These are phyloP conservation scores for Cyprinus carpio DNA, from an alignment of 2,113 vertebrate species.

Conservation along the genomic window DNA sequence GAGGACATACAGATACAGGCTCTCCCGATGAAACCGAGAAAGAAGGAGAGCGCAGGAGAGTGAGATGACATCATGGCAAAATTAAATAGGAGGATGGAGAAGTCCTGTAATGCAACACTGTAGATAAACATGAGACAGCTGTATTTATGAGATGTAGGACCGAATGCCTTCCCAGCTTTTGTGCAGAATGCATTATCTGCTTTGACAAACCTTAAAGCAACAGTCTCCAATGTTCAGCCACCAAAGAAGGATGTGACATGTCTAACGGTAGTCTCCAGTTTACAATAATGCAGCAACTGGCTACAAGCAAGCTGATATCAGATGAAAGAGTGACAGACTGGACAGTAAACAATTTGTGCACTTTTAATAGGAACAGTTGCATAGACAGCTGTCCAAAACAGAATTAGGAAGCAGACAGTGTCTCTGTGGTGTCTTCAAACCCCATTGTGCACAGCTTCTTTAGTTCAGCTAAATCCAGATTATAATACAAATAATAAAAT, in stretches of 20 bases:
- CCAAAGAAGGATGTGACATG: constrained; percentile 37
- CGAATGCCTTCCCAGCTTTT: constrained; percentile 67
- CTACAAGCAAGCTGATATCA: neutral
- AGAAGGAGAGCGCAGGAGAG: neutral
- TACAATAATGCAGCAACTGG: constrained; percentile 12
- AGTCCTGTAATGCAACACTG: constrained; percentile 70
- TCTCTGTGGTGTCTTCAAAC: constrained; percentile 53
- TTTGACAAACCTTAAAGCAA: constrained; percentile 56
- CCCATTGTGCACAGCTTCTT: constrained; percentile 51
- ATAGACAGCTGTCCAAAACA: constrained; percentile 63
- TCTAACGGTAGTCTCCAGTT: neutral
- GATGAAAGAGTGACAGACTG: constrained; percentile 34
- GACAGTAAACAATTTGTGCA: constrained; percentile 32
- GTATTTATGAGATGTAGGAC: constrained; percentile 75
- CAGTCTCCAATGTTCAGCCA: constrained; percentile 51
- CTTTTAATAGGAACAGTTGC: constrained; percentile 53
- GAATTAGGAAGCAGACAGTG: constrained; percentile 62
- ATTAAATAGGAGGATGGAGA: constrained; percentile 63
- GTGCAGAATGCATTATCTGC: constrained; percentile 73
- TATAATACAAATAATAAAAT: constrained; percentile 36
- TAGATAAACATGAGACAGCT: constrained; percentile 76
- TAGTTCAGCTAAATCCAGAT: constrained; percentile 48
- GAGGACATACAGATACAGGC: constrained; percentile 69
- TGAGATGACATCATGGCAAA: constrained; percentile 74
- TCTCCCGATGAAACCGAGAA: constrained; percentile 63